Conservation (phyloP, 1,140 invertebrate genomes). For the Semibalanus balanoides region DNA sequence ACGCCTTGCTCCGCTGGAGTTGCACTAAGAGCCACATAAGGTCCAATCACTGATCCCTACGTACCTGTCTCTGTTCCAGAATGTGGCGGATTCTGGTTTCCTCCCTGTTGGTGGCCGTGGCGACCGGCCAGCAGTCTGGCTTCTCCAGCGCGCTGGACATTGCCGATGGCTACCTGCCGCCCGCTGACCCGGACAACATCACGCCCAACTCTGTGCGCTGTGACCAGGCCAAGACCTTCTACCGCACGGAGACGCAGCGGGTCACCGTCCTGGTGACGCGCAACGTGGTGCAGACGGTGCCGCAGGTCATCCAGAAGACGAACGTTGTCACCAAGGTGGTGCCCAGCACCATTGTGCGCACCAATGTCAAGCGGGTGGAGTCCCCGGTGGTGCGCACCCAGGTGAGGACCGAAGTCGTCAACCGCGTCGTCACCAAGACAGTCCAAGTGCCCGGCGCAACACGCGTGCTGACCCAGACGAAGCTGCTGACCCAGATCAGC, state of each 20-base stretch:
- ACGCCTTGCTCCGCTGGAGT: background rate
- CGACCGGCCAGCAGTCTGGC: background rate
- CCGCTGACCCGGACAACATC: background rate
- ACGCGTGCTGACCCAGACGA: background rate
- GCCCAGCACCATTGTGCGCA: background rate
- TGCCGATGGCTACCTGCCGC: background rate
- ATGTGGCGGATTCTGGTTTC: conserved; percentile 1
- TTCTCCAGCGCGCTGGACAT: background rate
- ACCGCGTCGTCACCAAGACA: background rate
- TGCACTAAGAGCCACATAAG: background rate
- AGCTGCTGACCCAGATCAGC: background rate
- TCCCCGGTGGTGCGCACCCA: background rate
- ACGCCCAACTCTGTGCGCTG: background rate
- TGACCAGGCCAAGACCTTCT: background rate
- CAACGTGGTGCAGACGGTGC: background rate
- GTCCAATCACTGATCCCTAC: background rate
- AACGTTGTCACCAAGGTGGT: background rate
- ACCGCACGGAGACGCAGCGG: background rate
- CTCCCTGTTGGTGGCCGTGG: background rate
- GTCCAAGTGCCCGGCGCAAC: background rate
- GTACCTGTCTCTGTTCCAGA: background rate
- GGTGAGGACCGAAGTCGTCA: background rate
- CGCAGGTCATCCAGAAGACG: background rate
- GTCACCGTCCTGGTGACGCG: background rate
- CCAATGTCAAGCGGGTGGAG: background rate